These are phyloP conservation scores for Macrobrachium rosenbergii DNA, from an alignment of 1,140 invertebrate genomes.

Conservation along the genomic window DNA sequence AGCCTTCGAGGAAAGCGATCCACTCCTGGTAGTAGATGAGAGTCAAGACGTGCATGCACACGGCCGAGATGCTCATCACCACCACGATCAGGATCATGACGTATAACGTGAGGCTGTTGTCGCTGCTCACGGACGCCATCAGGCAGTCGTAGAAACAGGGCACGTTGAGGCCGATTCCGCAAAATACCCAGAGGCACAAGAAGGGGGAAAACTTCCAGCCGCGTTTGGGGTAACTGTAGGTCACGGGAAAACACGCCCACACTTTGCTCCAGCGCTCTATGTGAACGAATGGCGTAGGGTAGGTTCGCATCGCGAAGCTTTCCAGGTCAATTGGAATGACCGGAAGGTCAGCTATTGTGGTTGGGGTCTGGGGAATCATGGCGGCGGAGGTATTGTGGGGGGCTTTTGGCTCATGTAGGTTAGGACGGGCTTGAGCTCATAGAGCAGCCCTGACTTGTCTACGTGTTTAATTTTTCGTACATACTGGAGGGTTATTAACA, in stretches of 20 bases:
- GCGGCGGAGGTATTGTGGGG: background rate
- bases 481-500: too few species aligned
- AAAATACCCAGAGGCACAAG: constrained; percentile 55
- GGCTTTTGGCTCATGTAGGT: background rate
- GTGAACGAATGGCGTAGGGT: constrained; percentile 64
- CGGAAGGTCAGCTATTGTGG: constrained; percentile 33
- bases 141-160: constrained; percentile 65
- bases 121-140: constrained; percentile 50
- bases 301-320: constrained; percentile 36
- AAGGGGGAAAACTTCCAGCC: constrained; percentile 52
- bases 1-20: constrained; percentile 54
- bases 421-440: too few species aligned
- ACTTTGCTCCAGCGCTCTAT: constrained; percentile 65
- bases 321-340: constrained; percentile 50
- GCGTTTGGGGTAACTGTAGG: constrained; percentile 46
- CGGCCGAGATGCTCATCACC: constrained; percentile 65
- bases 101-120: constrained; percentile 61
- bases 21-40: constrained; percentile 61
- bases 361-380: constrained; percentile 35
- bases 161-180: constrained; percentile 63
- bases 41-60: constrained; percentile 57
- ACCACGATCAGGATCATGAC: constrained; percentile 65
- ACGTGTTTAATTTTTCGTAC: too few species aligned
- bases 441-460: too few species aligned
- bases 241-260: constrained; percentile 58